Base-by-base conservation (phyloP, 2,797 vertebrate species). In the Otus scops region DNA sequence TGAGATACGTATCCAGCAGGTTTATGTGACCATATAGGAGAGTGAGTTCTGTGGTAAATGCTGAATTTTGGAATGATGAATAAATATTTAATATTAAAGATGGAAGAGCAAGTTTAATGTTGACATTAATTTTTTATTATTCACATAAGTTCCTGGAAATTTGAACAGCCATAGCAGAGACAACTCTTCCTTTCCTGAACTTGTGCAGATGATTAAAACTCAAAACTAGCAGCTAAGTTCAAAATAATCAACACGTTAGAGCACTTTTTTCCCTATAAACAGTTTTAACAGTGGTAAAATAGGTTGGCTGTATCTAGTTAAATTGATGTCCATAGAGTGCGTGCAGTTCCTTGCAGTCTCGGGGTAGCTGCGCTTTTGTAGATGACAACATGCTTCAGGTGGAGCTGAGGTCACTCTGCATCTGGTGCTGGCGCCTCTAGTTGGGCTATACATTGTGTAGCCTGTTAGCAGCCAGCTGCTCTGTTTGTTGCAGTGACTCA, bases 381-480 rank as follows among this genome's bases (percentile, higher is more conserved):
- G 82, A 69, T 1, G 38, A 54, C 48, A 48, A 0, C 9, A 1
- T 21, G 56, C 53, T 81, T 88, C 64, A 63, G 69, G 50, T 71
- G 80, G 73, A 94, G 76, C 88, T 94, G 90, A 97, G 85, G 57
- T 95, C 90, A 90, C 65, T 38, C 85, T 22, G 88, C 69, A n/a
- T 86, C 65, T 93, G 85, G 48, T 53, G 77, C 63, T 41, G 53
- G 51, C 2, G 21, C 65, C 38, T 22, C 17, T 21, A 28, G 59
- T 79, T 91, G 32, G 7, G 69, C 4, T 71, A 18, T 9, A 5
- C 61, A 2, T 79, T 50, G 81, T 82, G 84, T 39, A 73, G 87
- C 81, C 89, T 83, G 78, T 87, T 50, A 82, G 87, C 87, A 87
- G 87, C 81, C 96, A 92, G 89, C 89, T 93, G 91, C 93, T 94